Evolutionary conservation across 2,888 invertebrate species (phyloP), one percentile per base, ranked within the genome.

Genomic region (Sceliomorpha sp.): DNA sequence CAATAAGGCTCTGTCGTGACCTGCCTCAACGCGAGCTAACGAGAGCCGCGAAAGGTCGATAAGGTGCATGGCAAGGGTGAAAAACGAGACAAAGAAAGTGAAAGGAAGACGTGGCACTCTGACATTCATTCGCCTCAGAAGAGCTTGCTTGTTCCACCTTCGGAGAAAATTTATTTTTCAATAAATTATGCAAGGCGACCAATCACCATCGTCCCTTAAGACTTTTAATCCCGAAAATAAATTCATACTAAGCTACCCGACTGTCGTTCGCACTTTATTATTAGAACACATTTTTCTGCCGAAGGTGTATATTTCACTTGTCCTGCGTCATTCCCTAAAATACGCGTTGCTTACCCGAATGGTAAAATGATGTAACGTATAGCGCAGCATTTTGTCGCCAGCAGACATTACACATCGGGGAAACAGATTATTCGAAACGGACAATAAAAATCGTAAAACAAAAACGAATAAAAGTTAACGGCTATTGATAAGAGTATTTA

Each of bases 1-100:
- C 48, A 63, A 64, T 70, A 63, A 58, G 59, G 59, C 48, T 55
- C 53, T 70, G 68, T 67, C 76, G 56, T 71, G 73, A 78, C 71
- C 76, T 72, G 73, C 59, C 74, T 73, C 51, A 67, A 71, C 70
- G 53, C 64, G 60, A 66, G 70, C 71, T 63, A 64, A 48, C 67
- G 62, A 74, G 62, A 66, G 44, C 48, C 58, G 59, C 51, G 67
- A 59, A 68, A 70, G 68, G 70, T 51, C 60, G 51, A 50, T 63
- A 73, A 69, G 70, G 67, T 72, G 51, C 69, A 70, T 64, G 53
- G 39, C 13, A 36, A 67, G 62, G 64, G 69, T 64, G 63, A 67
- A 53, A 68, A 70, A 70, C 60, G 68, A 71, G 67, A 62, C 62
- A 58, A 67, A 66, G 48, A 60, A 48, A 62, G 69, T 60, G 47